A percentile compares a stretch with the other conserved stretches of the same genome.
These are phyloP conservation scores for Erebia epiphron DNA, from an alignment of 2,888 invertebrate species.

Conservation along the genomic window DNA sequence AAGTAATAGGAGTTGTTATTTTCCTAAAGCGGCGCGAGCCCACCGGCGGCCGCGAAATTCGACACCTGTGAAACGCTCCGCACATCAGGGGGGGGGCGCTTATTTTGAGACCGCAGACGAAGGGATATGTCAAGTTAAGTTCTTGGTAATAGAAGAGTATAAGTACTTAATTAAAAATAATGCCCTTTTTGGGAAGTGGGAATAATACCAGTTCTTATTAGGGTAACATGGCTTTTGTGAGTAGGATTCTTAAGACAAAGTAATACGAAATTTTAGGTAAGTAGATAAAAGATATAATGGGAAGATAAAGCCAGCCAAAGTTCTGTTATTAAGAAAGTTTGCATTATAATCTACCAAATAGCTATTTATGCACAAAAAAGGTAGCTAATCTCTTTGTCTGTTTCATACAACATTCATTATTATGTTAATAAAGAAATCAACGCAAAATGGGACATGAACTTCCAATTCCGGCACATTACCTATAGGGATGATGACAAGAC, in stretches of 20 bases:
- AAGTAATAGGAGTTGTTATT: no score
- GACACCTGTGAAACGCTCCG: no score
- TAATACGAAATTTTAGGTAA: constrained; percentile 12
- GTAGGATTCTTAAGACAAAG: constrained; percentile 4
- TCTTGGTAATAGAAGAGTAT: background rate
- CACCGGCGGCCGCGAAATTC: no score
- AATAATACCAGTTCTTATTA: background rate
- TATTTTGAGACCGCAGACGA: no score
- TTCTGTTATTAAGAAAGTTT: constrained; percentile 27
- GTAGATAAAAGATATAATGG: constrained; percentile 15
- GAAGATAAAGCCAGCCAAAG: constrained; percentile 11
- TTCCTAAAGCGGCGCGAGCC: no score
- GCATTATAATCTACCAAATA: background rate
- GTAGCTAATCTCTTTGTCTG: background rate
- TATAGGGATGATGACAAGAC: no score
- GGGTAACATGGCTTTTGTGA: background rate
- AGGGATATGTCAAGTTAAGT: background rate
- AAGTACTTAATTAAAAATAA: background rate
- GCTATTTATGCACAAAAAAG: background rate
- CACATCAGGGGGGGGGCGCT: no score
- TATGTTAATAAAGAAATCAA: no score
- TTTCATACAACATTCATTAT: no score
- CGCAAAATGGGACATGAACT: no score
- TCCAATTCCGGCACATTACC: no score
- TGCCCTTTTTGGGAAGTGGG: background rate